Conservation (phyloP, 2,113 vertebrate genomes). For the Grammomys dolichurus region DNA sequence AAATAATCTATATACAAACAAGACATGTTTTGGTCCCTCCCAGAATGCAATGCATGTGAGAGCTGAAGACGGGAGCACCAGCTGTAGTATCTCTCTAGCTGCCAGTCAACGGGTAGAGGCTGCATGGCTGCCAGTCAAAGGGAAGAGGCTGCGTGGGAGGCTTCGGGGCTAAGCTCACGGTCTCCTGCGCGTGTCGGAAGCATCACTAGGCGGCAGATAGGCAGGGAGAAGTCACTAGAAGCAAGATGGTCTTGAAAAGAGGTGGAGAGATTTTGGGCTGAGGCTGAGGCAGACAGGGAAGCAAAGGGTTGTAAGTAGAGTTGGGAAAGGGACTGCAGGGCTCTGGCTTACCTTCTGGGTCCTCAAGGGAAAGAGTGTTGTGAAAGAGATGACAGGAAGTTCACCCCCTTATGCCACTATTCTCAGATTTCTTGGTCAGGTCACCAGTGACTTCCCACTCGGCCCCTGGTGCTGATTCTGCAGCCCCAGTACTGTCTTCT, state of each 20-base stretch:
- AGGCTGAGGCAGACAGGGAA: not conserved
- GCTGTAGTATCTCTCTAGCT: not conserved
- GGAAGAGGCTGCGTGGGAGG: not conserved
- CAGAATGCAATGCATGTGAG: not conserved
- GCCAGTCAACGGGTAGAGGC: not conserved
- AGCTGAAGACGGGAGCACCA: not conserved
- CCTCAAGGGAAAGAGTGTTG: not conserved
- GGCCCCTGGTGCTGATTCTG: not conserved
- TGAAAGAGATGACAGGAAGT: not conserved
- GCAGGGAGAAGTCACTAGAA: not conserved
- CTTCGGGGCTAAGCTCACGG: not conserved
- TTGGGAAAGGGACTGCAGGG: not conserved
- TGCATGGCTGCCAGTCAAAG: not conserved
- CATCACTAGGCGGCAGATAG: no score
- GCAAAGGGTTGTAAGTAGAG: not conserved
- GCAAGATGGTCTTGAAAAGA: not conserved
- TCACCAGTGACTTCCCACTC: not conserved
- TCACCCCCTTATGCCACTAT: not conserved
- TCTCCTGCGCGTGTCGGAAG: not conserved
- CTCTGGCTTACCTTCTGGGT: fast-evolving
- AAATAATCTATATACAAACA: not conserved
- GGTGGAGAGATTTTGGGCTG: no score
- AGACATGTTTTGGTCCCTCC: not conserved
- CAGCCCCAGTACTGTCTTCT: not conserved
- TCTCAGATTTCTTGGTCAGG: not conserved